Evolutionary conservation across 2,113 vertebrate species (phyloP), one percentile per base, ranked within the genome.

Genomic region (Deroptyus accipitrinus): DNA sequence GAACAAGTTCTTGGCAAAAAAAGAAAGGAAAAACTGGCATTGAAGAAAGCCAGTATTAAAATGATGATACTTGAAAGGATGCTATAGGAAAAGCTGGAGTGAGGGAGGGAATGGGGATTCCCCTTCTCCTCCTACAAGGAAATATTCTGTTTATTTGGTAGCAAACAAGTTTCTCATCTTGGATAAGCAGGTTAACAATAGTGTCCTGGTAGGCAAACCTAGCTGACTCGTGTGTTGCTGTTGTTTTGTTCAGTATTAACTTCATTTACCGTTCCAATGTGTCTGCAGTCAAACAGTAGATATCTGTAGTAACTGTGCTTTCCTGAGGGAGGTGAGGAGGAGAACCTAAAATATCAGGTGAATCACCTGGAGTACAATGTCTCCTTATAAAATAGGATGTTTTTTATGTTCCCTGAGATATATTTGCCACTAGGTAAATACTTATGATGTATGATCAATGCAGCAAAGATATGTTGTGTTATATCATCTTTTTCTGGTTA

Each of bases 1-100:
- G 52, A 90, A 77, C 33, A 90, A 95, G 33, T 49, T 70, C 79
- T 91, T 96, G 93, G 86, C 89, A 92, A 44, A 85, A 87, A 76
- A 52, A 68, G 59, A 90, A 94, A 87, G 85, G 92, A 51, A 92
- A 89, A 92, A 7, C 41, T 85, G 84, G 52, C 70, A 44, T 52
- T 74, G 80, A 39, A 64, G 82, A 76, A 66, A 88, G 52, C 24
- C 70, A 28, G 19, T 57, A 79, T 94, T 89, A 66, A 89, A 92
- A 78, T 69, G 33, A 48, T 16, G 69, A n/a, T 48, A 84, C 74
- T 89, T 94, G 33, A 89, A 95, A 92, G 23, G 52, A 72, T 69
- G 31, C 27, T 81, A 13, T 37, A 92, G 77, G 57, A 91, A 86
- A 82, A 94, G 41, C 42, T 72, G 66, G 23, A 75, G 41, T 41